phyloP scores from a whole-genome alignment of 2,797 vertebrate genomes.

The Syngnathus rostellatus region DNA sequence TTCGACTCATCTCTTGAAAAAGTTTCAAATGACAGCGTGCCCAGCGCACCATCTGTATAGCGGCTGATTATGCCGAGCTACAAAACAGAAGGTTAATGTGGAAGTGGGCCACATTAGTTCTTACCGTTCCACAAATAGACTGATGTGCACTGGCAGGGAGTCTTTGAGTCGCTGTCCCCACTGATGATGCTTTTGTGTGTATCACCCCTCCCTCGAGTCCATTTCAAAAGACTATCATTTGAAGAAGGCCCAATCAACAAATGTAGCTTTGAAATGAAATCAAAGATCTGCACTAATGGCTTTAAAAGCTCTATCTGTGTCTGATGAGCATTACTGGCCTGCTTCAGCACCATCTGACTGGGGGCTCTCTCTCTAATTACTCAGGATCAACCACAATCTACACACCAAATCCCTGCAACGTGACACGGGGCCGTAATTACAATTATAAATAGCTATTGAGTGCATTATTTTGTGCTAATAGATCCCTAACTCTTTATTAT shows the following conservation, averaged over 20 bases:
- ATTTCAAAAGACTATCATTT: not conserved
- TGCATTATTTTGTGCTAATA: not conserved
- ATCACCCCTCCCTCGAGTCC: not conserved
- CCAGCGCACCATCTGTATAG: constrained; percentile 43
- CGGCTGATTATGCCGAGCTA: constrained; percentile 37
- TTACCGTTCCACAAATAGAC: constrained; percentile 38
- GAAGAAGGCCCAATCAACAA: not conserved
- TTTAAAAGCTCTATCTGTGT: constrained; percentile 22
- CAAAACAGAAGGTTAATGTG: constrained; percentile 40
- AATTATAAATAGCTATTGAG: not conserved
- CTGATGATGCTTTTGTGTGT: not conserved
- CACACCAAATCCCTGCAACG: constrained; percentile 33
- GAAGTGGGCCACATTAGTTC: constrained; percentile 34
- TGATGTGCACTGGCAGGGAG: constrained; percentile 12
- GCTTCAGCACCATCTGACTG: constrained; percentile 29
- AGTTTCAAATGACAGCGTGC: constrained; percentile 36
- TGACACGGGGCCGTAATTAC: not conserved
- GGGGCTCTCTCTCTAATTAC: constrained; percentile 39
- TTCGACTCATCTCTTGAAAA: constrained; percentile 32
- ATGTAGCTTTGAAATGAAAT: not conserved
- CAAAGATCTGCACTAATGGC: not conserved
- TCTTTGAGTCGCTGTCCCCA: not conserved
- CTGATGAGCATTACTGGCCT: constrained; percentile 23
- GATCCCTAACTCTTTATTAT: not conserved
- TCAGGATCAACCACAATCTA: constrained; percentile 44